Base-by-base conservation (phyloP, 1,140 invertebrate species). In the Polyergus mexicanus region DNA sequence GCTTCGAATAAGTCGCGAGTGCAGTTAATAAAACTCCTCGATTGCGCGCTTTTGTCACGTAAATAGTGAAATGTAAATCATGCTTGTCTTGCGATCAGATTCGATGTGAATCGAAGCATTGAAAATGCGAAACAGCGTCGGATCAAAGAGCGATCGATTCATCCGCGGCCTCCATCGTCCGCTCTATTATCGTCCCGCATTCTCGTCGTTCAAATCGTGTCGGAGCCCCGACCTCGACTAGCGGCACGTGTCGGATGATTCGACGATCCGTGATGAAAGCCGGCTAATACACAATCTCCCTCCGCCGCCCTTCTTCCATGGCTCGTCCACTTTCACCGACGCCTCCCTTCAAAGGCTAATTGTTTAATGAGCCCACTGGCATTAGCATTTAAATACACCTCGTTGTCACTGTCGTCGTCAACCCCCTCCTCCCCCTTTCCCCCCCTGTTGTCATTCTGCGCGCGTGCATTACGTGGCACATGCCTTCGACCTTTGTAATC, bases 321-420 rank as follows among this genome's bases (percentile, higher is more conserved):
- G 47, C 38, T 72, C 80, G 71, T 87, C 83, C 81, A 88, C 89
- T 92, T 89, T 89, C 88, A 88, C 87, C 87, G 63, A 89, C 87
- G 88, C 85, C 85, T 88, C 88, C 89, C 93, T 92, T 93, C 93
- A 94, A 94, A 94, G 93, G 90, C 90, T 94, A 94, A 94, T 94
- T 93, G 91, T 93, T 94, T 94, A 94, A 94, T 92, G 93, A 94
- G 92, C 89, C 92, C 77, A 65, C 54, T 71, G 68, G 83, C 88
- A 94, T 94, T 93, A 93, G 92, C 93, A 92, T 94, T 94, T 92
- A 92, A 93, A 93, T 92, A 91, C 90, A 88, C 75, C 86, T 92
- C 90, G 89, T 92, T 93, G 93, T 92, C 92, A 91, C 89, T 75
- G 84, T 80, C 63, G 75, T 81, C 80, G 44, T 35, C 78, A 76